Evolutionary conservation across 2,797 vertebrate genomes (phyloP).

Genomic region (Manis javanica): DNA sequence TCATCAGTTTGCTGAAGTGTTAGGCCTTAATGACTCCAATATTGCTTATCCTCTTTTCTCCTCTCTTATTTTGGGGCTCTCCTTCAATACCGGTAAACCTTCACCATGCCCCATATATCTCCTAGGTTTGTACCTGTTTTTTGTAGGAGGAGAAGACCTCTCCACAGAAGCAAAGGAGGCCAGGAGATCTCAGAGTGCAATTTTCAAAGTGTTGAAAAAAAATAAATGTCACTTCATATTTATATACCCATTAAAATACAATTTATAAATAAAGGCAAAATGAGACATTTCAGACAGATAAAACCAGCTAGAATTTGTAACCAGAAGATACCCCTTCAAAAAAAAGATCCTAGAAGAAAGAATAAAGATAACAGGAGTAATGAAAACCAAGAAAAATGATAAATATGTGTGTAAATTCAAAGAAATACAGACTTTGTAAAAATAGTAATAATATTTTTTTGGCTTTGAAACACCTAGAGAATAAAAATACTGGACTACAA

Average conservation of each 20-base stretch:
- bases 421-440: background rate
- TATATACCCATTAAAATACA: background rate
- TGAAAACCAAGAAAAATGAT: background rate
- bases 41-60: background rate
- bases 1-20: background rate
- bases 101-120: background rate
- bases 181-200: background rate
- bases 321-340: background rate
- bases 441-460: background rate
- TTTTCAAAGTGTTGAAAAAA: background rate
- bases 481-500: background rate
- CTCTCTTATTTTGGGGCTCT: too few relatives aligned
- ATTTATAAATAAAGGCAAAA: background rate
- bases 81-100: rapidly evolving
- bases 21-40: background rate
- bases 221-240: background rate
- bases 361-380: background rate
- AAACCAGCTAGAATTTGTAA: background rate
- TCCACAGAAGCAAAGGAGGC: background rate
- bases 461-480: background rate
- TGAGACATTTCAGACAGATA: background rate
- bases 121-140: background rate
- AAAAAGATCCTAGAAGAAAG: background rate
- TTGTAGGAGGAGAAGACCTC: background rate
- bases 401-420: background rate